These are phyloP conservation scores for Agrilus cyanescens DNA, from an alignment of 2,888 invertebrate genomes.

Conservation along the genomic window DNA sequence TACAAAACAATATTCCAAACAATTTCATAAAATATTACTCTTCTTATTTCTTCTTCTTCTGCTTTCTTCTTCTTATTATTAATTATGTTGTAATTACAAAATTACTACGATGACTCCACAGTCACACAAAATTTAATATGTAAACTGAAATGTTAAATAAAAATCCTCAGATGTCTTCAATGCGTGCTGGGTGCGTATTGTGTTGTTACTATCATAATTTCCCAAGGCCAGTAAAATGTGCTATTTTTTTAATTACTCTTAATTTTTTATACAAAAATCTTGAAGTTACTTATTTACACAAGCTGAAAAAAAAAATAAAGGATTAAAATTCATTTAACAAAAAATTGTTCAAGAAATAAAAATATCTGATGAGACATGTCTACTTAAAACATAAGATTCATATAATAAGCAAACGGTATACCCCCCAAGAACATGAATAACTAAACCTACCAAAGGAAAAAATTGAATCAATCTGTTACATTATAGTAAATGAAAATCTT, in stretches of 20 bases:
- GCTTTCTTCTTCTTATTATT: conserved; percentile 1
- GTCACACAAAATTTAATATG: conserved; percentile 36
- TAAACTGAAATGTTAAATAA: conserved; percentile 40
- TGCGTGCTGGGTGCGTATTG: conserved; percentile 75
- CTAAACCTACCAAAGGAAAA: no score
- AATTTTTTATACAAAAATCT: conserved; percentile 42
- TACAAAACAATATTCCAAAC: conserved; percentile 16
- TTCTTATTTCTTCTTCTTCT: background rate
- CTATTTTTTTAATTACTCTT: conserved; percentile 37
- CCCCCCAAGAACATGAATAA: no score
- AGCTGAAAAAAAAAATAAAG: conserved; percentile 43
- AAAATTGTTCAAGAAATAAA: background rate
- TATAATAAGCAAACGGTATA: no score
- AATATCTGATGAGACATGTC: no score
- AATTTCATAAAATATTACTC: conserved; percentile 14
- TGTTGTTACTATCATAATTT: conserved; percentile 37
- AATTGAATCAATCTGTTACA: no score
- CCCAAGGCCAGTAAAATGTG: conserved; percentile 34
- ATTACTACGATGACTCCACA: conserved; percentile 29
- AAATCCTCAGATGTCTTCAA: conserved; percentile 82
- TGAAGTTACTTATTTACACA: conserved; percentile 48
- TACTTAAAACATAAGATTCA: no score
- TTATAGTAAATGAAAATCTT: no score
- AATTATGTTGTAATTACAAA: background rate
- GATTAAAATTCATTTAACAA: background rate